Evolutionary conservation across 2,888 invertebrate genomes (phyloP).

Genomic region (Patella ulyssiponensis): DNA sequence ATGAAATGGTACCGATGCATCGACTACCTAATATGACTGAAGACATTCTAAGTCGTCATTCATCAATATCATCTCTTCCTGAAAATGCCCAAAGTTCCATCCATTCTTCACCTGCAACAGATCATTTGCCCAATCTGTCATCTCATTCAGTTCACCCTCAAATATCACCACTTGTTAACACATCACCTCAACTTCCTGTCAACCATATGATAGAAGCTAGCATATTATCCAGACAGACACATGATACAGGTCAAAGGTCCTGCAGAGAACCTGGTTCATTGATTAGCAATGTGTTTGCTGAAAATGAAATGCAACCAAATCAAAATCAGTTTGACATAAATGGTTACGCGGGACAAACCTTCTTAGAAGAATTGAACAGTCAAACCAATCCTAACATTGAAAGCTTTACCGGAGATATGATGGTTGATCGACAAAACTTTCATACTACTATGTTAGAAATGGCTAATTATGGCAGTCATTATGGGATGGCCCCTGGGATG

Average conservation of each 20-base stretch:
- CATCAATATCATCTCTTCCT: slow-evolving; percentile 21
- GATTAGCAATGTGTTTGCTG: slow-evolving; percentile 14
- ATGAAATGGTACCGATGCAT: slow-evolving; percentile 8
- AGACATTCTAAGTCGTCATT: slow-evolving; percentile 23
- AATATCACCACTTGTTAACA: background rate
- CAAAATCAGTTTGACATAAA: slow-evolving; percentile 31
- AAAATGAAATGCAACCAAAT: slow-evolving; percentile 13
- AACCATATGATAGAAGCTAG: background rate
- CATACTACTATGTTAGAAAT: background rate
- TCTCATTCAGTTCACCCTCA: background rate
- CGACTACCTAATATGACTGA: slow-evolving; percentile 24
- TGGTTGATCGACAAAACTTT: background rate
- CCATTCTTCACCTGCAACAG: background rate
- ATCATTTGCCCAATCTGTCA: background rate
- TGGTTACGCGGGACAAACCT: slow-evolving; percentile 36
- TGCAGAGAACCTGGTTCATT: slow-evolving; percentile 14
- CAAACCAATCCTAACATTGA: slow-evolving; percentile 19
- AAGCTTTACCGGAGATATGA: background rate
- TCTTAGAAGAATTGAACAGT: slow-evolving; percentile 42
- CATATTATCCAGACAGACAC: background rate
- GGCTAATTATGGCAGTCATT: background rate
- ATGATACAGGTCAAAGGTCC: slow-evolving; percentile 8
- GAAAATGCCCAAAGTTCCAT: background rate
- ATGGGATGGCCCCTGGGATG: slow-evolving; percentile 4
- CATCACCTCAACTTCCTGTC: background rate